Evolutionary conservation across 2,797 vertebrate genomes (phyloP), one percentile per base, ranked within the genome.

Genomic region (Sebastes cheni): DNA sequence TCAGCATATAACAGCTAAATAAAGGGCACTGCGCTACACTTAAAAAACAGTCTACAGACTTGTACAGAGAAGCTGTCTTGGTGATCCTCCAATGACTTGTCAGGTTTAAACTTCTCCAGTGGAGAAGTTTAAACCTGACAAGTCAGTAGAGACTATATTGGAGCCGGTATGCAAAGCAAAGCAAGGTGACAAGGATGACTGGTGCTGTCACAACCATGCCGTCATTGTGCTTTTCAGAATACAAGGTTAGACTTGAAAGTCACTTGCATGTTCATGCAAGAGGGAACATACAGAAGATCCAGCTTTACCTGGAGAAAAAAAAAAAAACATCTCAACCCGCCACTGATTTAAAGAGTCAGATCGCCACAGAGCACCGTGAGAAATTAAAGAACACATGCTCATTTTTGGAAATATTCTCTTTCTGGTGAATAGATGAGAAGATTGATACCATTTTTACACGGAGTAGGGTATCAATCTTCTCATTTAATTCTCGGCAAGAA

Each of bases 191-290:
- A 56, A 36, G 70, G 75, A 81, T 86, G 79, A 88, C 77, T 73
- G 66, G 65, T 14, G 61, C 60, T 84, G 91, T 89, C 89, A 84
- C 76, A 69, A n/a, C 12, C 11, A 85, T 81, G 76, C 75, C 75
- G 32, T 79, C 77, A 67, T 64, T 60, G 71, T 60, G 72, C 70
- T 85, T 83, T 87, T 83, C 59, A 78, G 59, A 55, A 71, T 50
- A 77, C 76, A n/a, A 20, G 65, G 77, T 80, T 72, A 36, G 81
- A 88, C 78, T 73, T 76, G 25, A 83, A 84, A 81, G 66, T 85
- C 79, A 80, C 68, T 77, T 56, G 20, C 36, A 64, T 70, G 66
- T 72, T 83, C 27, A 73, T 74, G 74, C 77, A 70, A 70, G 52
- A 84, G 9, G 30, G 59, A 82, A 34, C 68, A 81, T 87, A 27